Evolutionary conservation across 2,797 vertebrate species (phyloP).

Genomic region (Hippocampus kuda): DNA sequence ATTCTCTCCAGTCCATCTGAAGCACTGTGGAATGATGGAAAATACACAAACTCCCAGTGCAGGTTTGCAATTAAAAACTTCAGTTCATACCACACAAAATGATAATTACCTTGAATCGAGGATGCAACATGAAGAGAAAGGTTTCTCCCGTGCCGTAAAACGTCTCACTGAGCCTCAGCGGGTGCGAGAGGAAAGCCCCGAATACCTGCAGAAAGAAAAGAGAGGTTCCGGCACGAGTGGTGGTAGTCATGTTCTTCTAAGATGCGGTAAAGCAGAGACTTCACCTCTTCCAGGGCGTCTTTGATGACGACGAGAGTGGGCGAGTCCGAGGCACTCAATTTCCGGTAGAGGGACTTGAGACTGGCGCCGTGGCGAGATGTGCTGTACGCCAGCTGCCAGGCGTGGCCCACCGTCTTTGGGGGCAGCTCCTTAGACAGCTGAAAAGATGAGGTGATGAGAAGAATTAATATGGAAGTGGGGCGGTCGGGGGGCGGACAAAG

Average conservation of each 20-base stretch:
- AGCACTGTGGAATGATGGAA: constrained; percentile 53
- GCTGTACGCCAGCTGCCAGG: constrained; percentile 68
- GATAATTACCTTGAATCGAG: constrained; percentile 67
- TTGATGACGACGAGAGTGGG: constrained; percentile 69
- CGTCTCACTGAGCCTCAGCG: constrained; percentile 64
- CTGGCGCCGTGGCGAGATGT: constrained; percentile 67
- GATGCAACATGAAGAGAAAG: constrained; percentile 73
- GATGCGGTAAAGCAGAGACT: background rate
- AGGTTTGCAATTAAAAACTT: background rate
- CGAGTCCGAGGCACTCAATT: constrained; percentile 58
- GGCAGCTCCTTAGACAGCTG: constrained; percentile 68
- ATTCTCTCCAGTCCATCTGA: constrained; percentile 75
- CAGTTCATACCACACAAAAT: background rate
- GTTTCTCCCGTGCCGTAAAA: constrained; percentile 78
- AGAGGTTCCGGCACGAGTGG: background rate
- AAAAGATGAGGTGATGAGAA: background rate
- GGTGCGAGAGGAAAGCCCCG: constrained; percentile 71
- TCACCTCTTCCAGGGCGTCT: constrained; percentile 62
- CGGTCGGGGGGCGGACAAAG: background rate
- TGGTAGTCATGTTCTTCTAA: background rate
- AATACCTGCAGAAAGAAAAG: constrained; percentile 58
- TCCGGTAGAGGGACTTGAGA: constrained; percentile 74
- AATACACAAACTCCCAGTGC: background rate
- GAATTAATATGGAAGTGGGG: background rate
- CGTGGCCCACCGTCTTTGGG: constrained; percentile 59